These are phyloP conservation scores for Periparus ater DNA, from an alignment of 2,797 vertebrate genomes.

Conservation along the genomic window DNA sequence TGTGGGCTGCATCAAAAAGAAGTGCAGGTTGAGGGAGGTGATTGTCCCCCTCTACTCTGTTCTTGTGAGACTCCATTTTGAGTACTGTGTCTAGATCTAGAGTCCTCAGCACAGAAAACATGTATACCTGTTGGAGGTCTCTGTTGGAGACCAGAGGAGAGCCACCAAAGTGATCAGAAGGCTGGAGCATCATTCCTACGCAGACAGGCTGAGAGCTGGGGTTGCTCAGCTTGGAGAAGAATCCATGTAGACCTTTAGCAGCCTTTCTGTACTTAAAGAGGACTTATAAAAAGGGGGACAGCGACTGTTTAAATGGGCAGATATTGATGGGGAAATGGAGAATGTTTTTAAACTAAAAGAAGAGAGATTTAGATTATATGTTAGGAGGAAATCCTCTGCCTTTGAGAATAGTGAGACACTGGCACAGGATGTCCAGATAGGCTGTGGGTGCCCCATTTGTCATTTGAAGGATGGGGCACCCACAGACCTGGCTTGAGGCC, in stretches of 20 bases:
- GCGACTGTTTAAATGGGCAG: fast-evolving
- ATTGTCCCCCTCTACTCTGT: neutral
- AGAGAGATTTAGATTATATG: neutral
- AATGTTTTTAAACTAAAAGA: neutral
- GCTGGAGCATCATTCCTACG: neutral
- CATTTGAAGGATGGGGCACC: no score
- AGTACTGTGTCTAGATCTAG: neutral
- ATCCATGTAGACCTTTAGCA: fast-evolving
- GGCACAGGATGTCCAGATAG: neutral
- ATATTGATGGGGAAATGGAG: neutral
- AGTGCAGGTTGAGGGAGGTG: neutral
- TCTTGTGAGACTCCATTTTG: neutral
- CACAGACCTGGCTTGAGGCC: neutral
- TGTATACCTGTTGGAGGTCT: neutral
- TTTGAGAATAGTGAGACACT: neutral
- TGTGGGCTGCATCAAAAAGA: neutral
- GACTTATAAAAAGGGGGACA: neutral
- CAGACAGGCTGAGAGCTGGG: neutral
- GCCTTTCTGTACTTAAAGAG: neutral
- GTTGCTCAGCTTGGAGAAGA: neutral
- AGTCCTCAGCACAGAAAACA: neutral
- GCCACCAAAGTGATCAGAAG: no score
- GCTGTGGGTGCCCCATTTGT: neutral
- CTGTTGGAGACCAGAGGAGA: no score
- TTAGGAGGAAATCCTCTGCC: neutral